A percentile compares a stretch with the other conserved stretches of the same genome.
Conservation (phyloP, 92 coral and sea anemone species). For the Heliopora coerulea region DNA sequence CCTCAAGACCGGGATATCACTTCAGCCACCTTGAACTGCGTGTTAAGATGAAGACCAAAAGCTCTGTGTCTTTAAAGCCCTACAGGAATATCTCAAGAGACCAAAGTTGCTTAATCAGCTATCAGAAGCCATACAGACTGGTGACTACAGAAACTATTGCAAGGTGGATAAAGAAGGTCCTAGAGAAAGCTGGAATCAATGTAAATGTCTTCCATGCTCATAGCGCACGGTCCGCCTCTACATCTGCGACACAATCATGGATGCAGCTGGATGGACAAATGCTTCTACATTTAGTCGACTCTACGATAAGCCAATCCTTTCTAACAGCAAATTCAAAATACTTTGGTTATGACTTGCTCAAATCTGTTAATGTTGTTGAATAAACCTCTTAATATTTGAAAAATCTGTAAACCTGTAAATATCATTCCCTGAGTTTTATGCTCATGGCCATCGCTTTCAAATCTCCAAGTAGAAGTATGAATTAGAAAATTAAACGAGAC, state of each 20-base stretch:
- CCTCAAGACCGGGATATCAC: conserved; percentile 36
- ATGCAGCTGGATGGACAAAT: conserved; percentile 48
- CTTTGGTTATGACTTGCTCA: conserved; percentile 27
- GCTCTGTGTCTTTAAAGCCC: too few species aligned
- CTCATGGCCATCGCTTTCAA: not conserved
- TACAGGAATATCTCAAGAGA: not conserved
- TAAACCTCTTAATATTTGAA: not conserved
- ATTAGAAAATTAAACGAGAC: conserved; percentile 10
- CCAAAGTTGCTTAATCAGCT: conserved; percentile 4
- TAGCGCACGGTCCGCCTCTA: conserved; percentile 39
- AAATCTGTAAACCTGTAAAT: not conserved
- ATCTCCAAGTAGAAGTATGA: conserved; percentile 9
- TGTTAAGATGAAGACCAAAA: too few species aligned
- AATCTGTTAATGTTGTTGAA: conserved; percentile 8
- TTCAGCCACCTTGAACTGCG: too few species aligned
- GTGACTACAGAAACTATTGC: conserved; percentile 12
- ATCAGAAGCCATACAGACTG: not conserved
- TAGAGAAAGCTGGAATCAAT: not conserved
- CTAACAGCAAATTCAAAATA: not conserved
- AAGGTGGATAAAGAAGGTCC: not conserved
- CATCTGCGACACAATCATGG: conserved; percentile 39
- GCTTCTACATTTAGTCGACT: conserved; percentile 26
- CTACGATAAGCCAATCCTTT: conserved; percentile 33
- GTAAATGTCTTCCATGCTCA: not conserved
- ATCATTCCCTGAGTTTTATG: not conserved